Evolutionary conservation across 2,797 vertebrate species (phyloP), one percentile per base, ranked within the genome.

Genomic region (Alosa sapidissima): DNA sequence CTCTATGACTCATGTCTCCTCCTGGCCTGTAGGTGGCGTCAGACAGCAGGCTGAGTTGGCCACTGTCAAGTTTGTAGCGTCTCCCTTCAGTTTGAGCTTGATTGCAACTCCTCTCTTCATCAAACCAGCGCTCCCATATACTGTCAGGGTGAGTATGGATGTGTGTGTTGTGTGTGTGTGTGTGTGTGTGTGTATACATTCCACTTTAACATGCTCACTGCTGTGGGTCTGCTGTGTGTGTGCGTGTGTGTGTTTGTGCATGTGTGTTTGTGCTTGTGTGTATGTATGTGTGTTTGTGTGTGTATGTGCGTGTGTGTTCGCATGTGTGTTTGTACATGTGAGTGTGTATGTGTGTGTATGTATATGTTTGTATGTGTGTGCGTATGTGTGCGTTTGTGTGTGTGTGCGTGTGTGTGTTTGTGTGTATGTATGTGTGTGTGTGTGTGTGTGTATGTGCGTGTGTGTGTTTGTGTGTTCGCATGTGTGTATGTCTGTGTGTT

Each of bases 91-190:
- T 47, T 55, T 99, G 89, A 94, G 89, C 62, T 92, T 99, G 91
- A 86, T 98, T 72, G 96, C 96, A 9, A 98, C 98, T 3, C 94
- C 98, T 33, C 96, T 95, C 11, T 99, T 96, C 90, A 93, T 99
- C 93, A 99, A 98, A 90, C 98, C 98, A 1, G 95, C 95, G 16
- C 96, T 99, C 81, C 97, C 98, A 0, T 98, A 96, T 88, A 91
- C 91, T 83, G 90, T 98, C 84, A 97, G 96, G 96, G 98, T 97
- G 85, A 90, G 91, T 88, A 41, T 41, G 41, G 4, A 6, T 83
- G 28, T 45, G 0, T 47, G 55, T 58, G 11, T 16, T 75, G 24
- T 52, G 41, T 13, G 7, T 19, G 9, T 13, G 49, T 13, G 7
- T 19, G 9, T 13, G 49, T 33, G 28, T 11, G 33, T 72, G 36